A percentile compares a stretch with the other conserved stretches of the same genome.
Conservation (phyloP, 2,888 invertebrate species). For the Sarcophaga caerulescens region DNA sequence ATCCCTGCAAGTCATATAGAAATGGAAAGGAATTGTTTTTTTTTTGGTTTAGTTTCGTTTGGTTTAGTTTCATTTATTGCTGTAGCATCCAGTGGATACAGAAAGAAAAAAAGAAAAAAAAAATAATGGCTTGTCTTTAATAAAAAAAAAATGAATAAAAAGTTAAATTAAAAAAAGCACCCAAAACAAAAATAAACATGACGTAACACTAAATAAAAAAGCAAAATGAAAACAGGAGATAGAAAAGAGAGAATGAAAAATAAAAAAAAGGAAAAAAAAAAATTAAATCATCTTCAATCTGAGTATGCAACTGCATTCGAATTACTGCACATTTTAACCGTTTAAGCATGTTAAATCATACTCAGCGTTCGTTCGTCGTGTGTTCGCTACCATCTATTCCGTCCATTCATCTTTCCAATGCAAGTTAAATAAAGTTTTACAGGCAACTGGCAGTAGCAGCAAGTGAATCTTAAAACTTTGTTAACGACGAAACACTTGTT, state of each 20-base stretch:
- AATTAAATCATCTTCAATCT: slow-evolving; percentile 62
- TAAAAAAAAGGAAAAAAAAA: slow-evolving; percentile 18
- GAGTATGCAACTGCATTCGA: slow-evolving; percentile 44
- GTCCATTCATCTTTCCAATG: background rate
- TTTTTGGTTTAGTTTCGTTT: background rate
- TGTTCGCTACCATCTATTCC: background rate
- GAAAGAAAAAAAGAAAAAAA: background rate
- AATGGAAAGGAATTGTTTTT: background rate
- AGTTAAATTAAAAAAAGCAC: background rate
- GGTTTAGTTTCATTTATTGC: slow-evolving; percentile 24
- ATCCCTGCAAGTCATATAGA: background rate
- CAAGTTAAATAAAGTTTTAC: background rate
- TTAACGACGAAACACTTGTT: slow-evolving; percentile 58
- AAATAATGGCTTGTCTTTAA: background rate
- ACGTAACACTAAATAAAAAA: background rate
- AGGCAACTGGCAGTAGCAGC: slow-evolving; percentile 7
- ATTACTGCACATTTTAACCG: slow-evolving; percentile 21
- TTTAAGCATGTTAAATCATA: background rate
- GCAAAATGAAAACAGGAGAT: background rate
- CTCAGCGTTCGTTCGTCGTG: background rate
- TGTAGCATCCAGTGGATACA: background rate
- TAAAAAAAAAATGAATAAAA: background rate
- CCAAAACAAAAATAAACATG: background rate
- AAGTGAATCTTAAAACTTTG: slow-evolving; percentile 41
- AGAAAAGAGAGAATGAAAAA: background rate